Percentiles rank a stretch among this genome's conserved stretches.
Conservation (phyloP, 1,140 invertebrate genomes). For the Meteorus sp. region DNA sequence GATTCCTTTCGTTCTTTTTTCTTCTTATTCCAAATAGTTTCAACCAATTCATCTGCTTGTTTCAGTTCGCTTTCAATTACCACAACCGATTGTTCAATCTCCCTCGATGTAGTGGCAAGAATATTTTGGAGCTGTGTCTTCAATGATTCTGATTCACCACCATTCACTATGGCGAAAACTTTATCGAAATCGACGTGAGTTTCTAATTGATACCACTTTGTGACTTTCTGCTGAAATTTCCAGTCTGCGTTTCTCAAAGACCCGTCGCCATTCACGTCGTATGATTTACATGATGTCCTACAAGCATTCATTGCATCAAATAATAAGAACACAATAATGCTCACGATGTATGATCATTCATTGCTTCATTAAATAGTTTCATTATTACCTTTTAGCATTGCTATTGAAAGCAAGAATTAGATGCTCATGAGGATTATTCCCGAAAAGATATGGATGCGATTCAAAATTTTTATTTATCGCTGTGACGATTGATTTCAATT, state of each 20-base stretch:
- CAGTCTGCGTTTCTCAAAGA: slow-evolving; percentile 64
- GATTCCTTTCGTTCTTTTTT: slow-evolving; percentile 58
- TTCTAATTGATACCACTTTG: slow-evolving; percentile 72
- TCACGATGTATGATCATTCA: no score
- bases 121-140: slow-evolving; percentile 66
- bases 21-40: slow-evolving; percentile 59
- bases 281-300: slow-evolving; percentile 50
- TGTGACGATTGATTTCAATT: slow-evolving; percentile 62
- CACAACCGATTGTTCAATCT: slow-evolving; percentile 62
- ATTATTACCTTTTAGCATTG: slow-evolving; percentile 51
- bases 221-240: slow-evolving; percentile 66
- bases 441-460: slow-evolving; percentile 63
- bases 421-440: slow-evolving; percentile 57
- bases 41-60: slow-evolving; percentile 60
- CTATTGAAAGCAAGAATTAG: slow-evolving; percentile 60
- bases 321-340: background rate
- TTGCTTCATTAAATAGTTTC: slow-evolving; percentile 43
- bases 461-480: slow-evolving; percentile 62
- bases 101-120: slow-evolving; percentile 39
- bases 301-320: slow-evolving; percentile 21
- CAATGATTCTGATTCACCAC: slow-evolving; percentile 62
- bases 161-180: slow-evolving; percentile 64
- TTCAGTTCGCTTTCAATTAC: slow-evolving; percentile 66
- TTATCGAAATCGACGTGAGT: slow-evolving; percentile 71
- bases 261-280: slow-evolving; percentile 37